Conservation (phyloP, 2,113 vertebrate genomes). For the Tragelaphus scriptus region DNA sequence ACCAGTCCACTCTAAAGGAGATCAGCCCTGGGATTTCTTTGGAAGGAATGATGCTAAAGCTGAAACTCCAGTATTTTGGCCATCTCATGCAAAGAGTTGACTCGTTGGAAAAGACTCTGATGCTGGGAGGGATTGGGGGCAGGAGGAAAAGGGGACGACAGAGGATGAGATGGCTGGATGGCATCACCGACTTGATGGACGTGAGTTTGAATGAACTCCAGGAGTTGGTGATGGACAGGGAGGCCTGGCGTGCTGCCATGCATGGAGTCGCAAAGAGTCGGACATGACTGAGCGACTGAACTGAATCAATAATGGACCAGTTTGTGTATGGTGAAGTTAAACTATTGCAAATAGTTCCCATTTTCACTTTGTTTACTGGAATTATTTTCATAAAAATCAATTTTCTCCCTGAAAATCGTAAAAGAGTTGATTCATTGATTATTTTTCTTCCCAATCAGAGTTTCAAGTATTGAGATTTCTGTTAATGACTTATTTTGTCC, state of each 20-base stretch:
- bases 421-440: not conserved
- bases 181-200: not conserved
- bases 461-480: not conserved
- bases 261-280: not conserved
- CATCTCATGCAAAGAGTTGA: not conserved
- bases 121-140: not conserved
- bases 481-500: not conserved
- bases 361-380: not conserved
- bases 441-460: not conserved
- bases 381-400: not conserved
- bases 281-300: not conserved
- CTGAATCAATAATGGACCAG: not conserved
- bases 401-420: not conserved
- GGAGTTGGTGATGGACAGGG: not conserved
- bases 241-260: rapidly evolving
- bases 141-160: not conserved
- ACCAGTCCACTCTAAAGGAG: too few species aligned
- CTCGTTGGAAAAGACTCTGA: not conserved
- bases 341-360: not conserved
- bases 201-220: not conserved
- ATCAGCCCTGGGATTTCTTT: too few species aligned
- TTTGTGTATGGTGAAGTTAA: not conserved
- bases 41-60: not conserved
- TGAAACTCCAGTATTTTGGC: not conserved
- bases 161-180: not conserved